Evolutionary conservation across 2,888 invertebrate species (phyloP), one percentile per base, ranked within the genome.

Genomic region (Tortricodes alternella): DNA sequence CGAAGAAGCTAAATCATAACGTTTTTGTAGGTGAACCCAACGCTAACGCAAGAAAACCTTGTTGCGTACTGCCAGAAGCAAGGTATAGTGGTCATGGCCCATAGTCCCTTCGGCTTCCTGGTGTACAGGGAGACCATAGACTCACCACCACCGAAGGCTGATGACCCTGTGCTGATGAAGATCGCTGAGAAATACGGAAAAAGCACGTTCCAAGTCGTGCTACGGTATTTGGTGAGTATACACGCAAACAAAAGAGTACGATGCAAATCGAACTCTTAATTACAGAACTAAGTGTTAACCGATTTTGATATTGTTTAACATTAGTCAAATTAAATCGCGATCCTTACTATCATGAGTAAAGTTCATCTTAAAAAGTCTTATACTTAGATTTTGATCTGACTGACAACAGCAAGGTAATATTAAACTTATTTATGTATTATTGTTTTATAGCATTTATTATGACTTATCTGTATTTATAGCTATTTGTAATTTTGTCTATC

Each of bases 1-100:
- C n/a, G n/a, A n/a, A n/a, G n/a, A n/a, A n/a, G n/a, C n/a, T 9
- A 9, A 13, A 46, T 18, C 4, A 11, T 11, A n/a, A 7, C 27
- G 6, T 13, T 15, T 41, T 80, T 79, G n/a, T 86, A 93, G 91
- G 92, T 92, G 0, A 90, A 88, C 67, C 94, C 96, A 15, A 94
- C 95, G 11, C 78, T 95, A 9, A 94, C 94, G 38, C 95, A 96
- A 74, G 93, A 92, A 62, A 89, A 93, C 24, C 72, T 97, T 37
- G 93, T 94, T 1, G 78, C 93, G 2, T 96, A 94, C 66, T 95
- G 96, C 76, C 92, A 93, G 56, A 80, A 92, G 18, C 88, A 92
- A 13, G 92, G 89, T 6, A 92, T 97, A 18, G 85, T 91, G 0
- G 80, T 97, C 51, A 94, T 92, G 77, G 96, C 92, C 0, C 97